Evolutionary conservation across 2,113 vertebrate species (phyloP).

Genomic region (Baryphthengus martii): DNA sequence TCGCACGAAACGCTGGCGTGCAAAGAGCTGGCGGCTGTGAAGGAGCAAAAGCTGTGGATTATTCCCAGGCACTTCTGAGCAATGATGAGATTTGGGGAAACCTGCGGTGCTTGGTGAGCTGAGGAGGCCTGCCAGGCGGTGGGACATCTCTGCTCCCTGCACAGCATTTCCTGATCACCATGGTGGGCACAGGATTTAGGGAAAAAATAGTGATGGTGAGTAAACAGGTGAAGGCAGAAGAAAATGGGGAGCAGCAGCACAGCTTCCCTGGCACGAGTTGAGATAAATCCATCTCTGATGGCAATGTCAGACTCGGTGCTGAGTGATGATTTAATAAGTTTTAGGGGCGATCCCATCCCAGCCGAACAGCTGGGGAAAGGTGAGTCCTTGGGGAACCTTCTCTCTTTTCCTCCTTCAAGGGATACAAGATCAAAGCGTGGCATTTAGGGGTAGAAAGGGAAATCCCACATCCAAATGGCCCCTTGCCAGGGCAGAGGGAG

Average conservation of each 20-base stretch:
- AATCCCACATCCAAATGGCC: not conserved
- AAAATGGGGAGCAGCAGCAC: not conserved
- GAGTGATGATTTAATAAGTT: constrained; percentile 62
- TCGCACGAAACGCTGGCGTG: not conserved
- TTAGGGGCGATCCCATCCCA: not conserved
- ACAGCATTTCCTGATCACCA: not conserved
- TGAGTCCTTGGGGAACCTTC: not conserved
- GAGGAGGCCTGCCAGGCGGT: not conserved
- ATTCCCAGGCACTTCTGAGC: not conserved
- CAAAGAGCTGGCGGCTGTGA: too few species aligned
- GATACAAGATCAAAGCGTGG: not conserved
- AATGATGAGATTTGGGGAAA: not conserved
- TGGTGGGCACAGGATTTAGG: not conserved
- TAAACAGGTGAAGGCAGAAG: not conserved
- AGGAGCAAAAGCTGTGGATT: not conserved
- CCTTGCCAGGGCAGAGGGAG: not conserved
- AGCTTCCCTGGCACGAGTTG: not conserved
- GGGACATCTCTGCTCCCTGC: not conserved
- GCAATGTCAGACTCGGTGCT: constrained; percentile 26
- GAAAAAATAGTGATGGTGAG: not conserved
- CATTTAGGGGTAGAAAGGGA: not conserved
- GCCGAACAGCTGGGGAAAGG: not conserved
- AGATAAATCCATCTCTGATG: constrained; percentile 46
- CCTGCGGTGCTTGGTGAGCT: not conserved
- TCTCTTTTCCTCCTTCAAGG: not conserved